Conservation (phyloP, 64 coral and sea anemone genomes). For the Montipora capricornis region DNA sequence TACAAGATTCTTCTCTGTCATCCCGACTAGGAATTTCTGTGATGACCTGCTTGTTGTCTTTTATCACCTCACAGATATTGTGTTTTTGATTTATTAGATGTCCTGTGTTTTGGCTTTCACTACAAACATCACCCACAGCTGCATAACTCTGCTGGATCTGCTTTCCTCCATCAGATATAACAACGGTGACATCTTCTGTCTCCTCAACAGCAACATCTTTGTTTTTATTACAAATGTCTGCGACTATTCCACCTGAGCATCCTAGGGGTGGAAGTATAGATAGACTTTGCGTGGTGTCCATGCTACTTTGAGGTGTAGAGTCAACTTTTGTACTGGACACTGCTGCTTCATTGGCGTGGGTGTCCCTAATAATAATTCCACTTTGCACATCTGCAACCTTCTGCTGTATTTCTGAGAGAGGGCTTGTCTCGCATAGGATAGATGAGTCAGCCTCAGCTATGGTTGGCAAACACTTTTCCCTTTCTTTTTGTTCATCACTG, state of each 20-base stretch:
- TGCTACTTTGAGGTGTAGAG: neutral
- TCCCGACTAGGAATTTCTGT: neutral
- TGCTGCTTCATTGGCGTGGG: neutral
- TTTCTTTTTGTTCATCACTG: neutral
- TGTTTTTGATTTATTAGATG: neutral
- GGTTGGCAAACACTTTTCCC: neutral
- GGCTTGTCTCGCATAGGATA: neutral
- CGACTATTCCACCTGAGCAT: neutral
- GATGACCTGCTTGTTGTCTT: neutral
- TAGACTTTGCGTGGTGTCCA: slow-evolving; percentile 28
- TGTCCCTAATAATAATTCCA: neutral
- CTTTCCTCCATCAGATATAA: neutral
- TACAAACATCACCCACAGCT: neutral
- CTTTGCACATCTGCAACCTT: neutral
- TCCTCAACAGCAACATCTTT: neutral
- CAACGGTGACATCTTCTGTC: neutral
- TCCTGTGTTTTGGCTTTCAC: neutral
- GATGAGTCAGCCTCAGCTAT: slow-evolving; percentile 45
- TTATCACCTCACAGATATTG: neutral
- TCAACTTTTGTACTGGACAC: slow-evolving; percentile 22
- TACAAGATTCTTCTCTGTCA: neutral
- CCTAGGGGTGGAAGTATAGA: neutral
- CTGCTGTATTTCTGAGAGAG: neutral
- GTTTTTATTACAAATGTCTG: neutral
- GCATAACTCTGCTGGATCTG: neutral